These are phyloP conservation scores for Lepeophtheirus salmonis DNA, from an alignment of 1,140 invertebrate species.

Conservation along the genomic window DNA sequence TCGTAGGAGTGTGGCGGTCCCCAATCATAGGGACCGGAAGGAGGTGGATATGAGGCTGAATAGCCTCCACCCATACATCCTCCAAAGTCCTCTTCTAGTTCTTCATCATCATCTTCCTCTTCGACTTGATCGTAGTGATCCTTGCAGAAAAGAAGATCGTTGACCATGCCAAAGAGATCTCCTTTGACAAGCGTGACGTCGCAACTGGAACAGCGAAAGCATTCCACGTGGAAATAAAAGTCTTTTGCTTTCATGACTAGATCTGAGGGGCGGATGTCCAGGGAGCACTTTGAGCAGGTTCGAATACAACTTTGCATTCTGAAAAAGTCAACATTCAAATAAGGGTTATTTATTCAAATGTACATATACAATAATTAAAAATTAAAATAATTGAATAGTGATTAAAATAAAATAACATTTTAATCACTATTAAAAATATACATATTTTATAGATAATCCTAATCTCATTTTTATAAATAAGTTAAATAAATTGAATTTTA, in stretches of 20 bases:
- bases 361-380: too few species aligned
- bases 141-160: slow-evolving; percentile 58
- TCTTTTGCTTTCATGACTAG: slow-evolving; percentile 92
- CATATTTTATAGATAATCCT: too few species aligned
- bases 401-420: too few species aligned
- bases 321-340: too few species aligned
- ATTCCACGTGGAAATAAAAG: slow-evolving; percentile 95
- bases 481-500: too few species aligned
- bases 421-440: too few species aligned
- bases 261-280: slow-evolving; percentile 82
- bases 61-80: neutral
- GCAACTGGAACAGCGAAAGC: slow-evolving; percentile 28
- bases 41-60: neutral
- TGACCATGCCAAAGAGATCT: slow-evolving; percentile 30
- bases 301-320: neutral
- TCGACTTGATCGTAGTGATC: slow-evolving; percentile 46
- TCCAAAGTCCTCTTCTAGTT: neutral
- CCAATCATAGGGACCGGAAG: neutral
- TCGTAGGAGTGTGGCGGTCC: neutral
- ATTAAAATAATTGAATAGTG: too few species aligned
- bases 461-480: too few species aligned
- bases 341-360: too few species aligned
- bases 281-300: slow-evolving; percentile 83
- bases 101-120: neutral
- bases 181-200: slow-evolving; percentile 13